Base-by-base conservation (phyloP, 2,888 invertebrate species). In the Eucriotettix oculatus region DNA sequence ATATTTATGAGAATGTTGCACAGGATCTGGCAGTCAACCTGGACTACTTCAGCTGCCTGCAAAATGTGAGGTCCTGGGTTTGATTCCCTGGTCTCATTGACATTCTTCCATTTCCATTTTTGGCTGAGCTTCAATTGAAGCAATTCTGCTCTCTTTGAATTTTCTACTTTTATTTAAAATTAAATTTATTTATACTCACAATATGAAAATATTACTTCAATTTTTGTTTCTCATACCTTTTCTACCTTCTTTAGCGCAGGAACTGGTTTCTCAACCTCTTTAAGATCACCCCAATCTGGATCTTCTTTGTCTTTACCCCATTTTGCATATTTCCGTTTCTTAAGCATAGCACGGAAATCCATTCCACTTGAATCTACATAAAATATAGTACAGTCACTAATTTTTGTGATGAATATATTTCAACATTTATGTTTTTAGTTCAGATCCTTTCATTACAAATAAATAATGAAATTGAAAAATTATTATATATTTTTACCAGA, bases 271-370 rank as follows among this genome's bases (percentile, higher is more conserved):
- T 93, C 93, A 17, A 83, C 83, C 76, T 93, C 91, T 75, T 96
- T 96, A 62, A 97, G 82, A 68, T 93, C 89, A 66, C 91, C 92
- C 86, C 90, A 94, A 73, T 96, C 91, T 44, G 89, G 89, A 69
- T 95, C 94, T 58, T 86, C 88, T 67, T 96, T 89, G 67, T 93
- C 88, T 74, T 87, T 85, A 63, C 82, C 90, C 93, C 93, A 94
- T 80, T 92, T 90, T 69, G 89, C 88, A 74, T 94, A 94, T 76
- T 91, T 92, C 70, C 93, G 86, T 79, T 94, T 96, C 77, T 95
- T 96, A 68, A 99, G 81, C 89, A 98, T 89, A 64, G 95, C 87
- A 76, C 99, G 87, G 88, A 98, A 99, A 78, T 99, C 99, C 88
- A 98, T 90, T 67, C 95, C 95, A 76, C 94, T 94, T 65, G 96